Conservation (phyloP, 2,113 vertebrate species). For the Mirounga angustirostris region DNA sequence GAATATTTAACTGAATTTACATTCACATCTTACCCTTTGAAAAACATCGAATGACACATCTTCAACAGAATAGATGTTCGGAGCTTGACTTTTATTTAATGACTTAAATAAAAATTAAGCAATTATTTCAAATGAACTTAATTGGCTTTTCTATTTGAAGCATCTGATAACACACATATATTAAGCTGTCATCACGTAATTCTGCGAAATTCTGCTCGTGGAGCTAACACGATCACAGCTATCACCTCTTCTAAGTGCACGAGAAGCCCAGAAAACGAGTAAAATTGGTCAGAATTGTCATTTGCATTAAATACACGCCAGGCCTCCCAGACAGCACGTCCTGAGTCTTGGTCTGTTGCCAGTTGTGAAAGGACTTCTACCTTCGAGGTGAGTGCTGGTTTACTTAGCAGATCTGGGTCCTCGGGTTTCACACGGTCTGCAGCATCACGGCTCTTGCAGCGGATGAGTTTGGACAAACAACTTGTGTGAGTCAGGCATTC, state of each 20-base stretch:
- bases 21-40: not conserved
- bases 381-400: not conserved
- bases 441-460: fast-evolving
- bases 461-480: not conserved
- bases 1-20: not conserved
- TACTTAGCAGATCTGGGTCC: not conserved
- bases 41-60: not conserved
- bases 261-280: not conserved
- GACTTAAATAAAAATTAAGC: slow-evolving; percentile 60
- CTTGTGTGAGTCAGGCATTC: not conserved
- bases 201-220: not conserved
- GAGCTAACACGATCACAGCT: not conserved
- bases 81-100: slow-evolving; percentile 34
- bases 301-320: fast-evolving
- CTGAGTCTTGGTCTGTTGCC: fast-evolving
- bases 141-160: slow-evolving; percentile 62
- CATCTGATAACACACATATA: slow-evolving; percentile 47
- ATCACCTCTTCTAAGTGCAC: not conserved
- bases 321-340: fast-evolving
- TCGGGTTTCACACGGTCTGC: fast-evolving
- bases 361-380: fast-evolving
- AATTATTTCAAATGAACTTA: slow-evolving; percentile 66
- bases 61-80: not conserved
- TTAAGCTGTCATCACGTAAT: not conserved
- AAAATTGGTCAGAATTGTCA: not conserved